Conservation (phyloP, 2,888 invertebrate species). For the Callyntrura guangdongensis region DNA sequence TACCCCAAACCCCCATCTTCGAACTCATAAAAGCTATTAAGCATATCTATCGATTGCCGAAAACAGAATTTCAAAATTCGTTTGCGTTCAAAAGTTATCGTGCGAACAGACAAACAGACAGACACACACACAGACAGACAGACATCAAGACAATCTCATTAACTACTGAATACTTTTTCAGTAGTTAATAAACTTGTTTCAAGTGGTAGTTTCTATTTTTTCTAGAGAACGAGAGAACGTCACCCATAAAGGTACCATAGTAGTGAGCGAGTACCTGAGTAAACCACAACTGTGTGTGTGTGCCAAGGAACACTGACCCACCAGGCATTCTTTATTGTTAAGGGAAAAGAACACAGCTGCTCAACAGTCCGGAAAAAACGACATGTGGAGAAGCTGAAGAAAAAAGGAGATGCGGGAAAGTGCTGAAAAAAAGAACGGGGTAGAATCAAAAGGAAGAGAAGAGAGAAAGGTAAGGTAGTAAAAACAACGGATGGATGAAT, state of each 20-base stretch:
- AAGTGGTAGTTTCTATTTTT: constrained; percentile 7
- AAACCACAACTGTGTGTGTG: background rate
- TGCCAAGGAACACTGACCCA: background rate
- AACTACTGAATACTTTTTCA: no score
- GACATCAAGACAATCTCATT: no score
- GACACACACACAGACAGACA: no score
- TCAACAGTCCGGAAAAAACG: constrained; percentile 32
- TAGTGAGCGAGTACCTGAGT: background rate
- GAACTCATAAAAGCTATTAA: no score
- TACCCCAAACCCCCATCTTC: no score
- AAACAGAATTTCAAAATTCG: no score
- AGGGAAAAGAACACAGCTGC: background rate
- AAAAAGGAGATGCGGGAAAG: background rate
- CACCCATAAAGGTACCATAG: background rate
- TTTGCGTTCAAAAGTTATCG: no score
- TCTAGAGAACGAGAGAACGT: background rate
- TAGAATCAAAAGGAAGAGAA: background rate
- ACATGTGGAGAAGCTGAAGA: constrained; percentile 17
- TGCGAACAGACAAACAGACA: no score
- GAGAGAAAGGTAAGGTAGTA: background rate
- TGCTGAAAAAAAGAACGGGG: background rate
- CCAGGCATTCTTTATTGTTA: constrained; percentile 1
- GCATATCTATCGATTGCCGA: no score
- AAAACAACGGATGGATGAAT: constrained; percentile 32
- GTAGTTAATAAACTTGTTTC: constrained; percentile 46